A percentile compares a stretch with the other conserved stretches of the same genome.
Evolutionary conservation across 2,888 invertebrate species (phyloP).

Genomic region (Cryptophagus acutangulus): DNA sequence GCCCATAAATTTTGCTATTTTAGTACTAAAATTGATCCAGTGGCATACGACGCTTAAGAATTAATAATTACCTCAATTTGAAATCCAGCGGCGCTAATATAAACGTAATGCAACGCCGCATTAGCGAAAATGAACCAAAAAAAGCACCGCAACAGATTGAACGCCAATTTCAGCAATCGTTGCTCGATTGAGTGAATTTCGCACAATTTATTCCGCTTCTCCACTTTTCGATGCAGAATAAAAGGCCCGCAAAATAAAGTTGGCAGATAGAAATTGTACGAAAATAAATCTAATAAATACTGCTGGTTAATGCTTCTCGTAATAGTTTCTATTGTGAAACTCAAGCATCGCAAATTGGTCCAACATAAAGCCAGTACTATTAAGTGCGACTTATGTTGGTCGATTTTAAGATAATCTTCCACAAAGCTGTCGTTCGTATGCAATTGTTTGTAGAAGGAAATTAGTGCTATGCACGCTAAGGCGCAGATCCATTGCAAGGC

Average conservation of each 20-base stretch:
- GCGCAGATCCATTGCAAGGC: conserved; percentile 55
- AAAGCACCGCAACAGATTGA: conserved; percentile 54
- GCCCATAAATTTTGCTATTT: too few species aligned
- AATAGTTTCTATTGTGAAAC: conserved; percentile 70
- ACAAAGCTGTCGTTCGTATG: conserved; percentile 23
- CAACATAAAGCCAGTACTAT: conserved; percentile 59
- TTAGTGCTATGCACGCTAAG: conserved; percentile 46
- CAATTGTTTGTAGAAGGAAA: conserved; percentile 28
- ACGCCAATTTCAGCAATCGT: conserved; percentile 48
- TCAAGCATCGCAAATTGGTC: conserved; percentile 72
- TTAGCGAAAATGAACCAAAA: conserved; percentile 70
- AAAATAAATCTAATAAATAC: conserved; percentile 53
- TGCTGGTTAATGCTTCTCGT: too few species aligned
- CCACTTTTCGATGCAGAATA: conserved; percentile 69
- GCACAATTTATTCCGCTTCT: conserved; percentile 42
- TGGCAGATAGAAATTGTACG: conserved; percentile 80
- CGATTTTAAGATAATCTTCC: conserved; percentile 37
- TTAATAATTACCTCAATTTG: conserved; percentile 57
- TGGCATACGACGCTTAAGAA: too few species aligned
- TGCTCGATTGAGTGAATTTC: conserved; percentile 32
- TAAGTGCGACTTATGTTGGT: conserved; percentile 49
- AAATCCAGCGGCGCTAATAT: conserved; percentile 70
- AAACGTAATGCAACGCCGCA: conserved; percentile 71
- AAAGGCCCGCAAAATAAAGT: conserved; percentile 81
- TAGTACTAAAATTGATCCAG: too few species aligned